Conservation (phyloP, 2,797 vertebrate species). For the Manis pentadactyla region DNA sequence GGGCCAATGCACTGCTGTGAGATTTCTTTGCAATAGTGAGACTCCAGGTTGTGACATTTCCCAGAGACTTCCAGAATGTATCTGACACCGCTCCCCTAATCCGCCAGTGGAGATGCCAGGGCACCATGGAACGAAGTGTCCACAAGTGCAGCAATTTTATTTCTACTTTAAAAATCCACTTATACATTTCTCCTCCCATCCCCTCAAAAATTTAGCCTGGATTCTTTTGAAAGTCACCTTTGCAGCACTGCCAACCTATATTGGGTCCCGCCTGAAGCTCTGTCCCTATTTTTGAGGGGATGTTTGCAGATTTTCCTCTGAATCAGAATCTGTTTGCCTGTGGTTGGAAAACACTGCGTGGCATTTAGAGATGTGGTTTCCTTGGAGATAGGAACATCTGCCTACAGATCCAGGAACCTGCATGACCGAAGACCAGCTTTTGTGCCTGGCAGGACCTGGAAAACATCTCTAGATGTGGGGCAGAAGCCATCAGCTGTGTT, state of each 20-base stretch:
- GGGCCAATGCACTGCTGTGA: rapidly evolving
- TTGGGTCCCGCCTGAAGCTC: background rate
- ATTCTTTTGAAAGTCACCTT: background rate
- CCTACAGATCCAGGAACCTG: background rate
- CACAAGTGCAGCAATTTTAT: background rate
- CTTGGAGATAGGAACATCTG: slow-evolving; percentile 53
- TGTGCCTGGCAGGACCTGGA: background rate
- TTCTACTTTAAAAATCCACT: background rate
- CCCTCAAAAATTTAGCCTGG: background rate
- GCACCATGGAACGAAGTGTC: background rate
- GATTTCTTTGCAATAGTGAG: background rate
- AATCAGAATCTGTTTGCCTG: background rate
- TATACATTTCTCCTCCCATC: rapidly evolving
- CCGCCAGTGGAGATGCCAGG: background rate
- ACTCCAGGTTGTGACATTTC: background rate
- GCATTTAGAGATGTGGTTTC: slow-evolving; percentile 57
- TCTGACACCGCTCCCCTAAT: background rate
- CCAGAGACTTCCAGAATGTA: background rate
- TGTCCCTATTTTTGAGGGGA: background rate
- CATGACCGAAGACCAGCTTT: background rate
- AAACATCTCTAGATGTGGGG: background rate
- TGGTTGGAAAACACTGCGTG: background rate
- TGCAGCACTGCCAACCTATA: rapidly evolving
- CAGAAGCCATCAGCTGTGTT: background rate
- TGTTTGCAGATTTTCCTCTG: background rate